Evolutionary conservation across 2,113 vertebrate species (phyloP), one percentile per base, ranked within the genome.

Genomic region (Malurus elegans): DNA sequence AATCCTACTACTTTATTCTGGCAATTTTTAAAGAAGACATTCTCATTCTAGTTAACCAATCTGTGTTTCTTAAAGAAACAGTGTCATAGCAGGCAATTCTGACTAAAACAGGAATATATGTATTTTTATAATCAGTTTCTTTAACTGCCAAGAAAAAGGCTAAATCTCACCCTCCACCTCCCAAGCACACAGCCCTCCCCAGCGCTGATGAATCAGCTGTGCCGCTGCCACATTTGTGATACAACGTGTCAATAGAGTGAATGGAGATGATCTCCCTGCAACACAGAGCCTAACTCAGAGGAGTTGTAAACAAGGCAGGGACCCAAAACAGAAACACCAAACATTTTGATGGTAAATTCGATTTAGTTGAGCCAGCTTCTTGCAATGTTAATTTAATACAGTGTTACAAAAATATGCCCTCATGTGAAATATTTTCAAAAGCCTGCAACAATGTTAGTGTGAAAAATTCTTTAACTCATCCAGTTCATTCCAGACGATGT

Each of bases 381-480:
- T 28, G 69, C 44, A 23, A 56, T 40, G 45, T 51, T 96, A 91
- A 91, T 95, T 90, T 90, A 90, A 96, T 65, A 38, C 36, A 45
- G 66, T 23, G 32, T 70, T 92, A 71, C 65, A 92, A 90, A 96
- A 96, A 86, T 57, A 47, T 9, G 71, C 65, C 82, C 78, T 83
- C 75, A 18, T 86, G 62, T 82, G 88, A 97, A 97, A 48, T 42
- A 73, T 94, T 95, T 91, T 96, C 81, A 96, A 88, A 95, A 42
- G 90, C 58, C 78, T 90, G 90, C 32, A 71, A 93, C 75, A 80
- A 69, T 9, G 75, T 71, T 65, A 80, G 93, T 91, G 97, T 93
- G 95, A 92, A 93, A 51, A 97, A 96, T 88, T 97, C 93, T 95
- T 92, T 82, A 96, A 90, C 91, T 95, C 93, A 80, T 96, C 95